Evolutionary conservation across 2,888 invertebrate species (phyloP).

Genomic region (Sarcophaga caerulescens): DNA sequence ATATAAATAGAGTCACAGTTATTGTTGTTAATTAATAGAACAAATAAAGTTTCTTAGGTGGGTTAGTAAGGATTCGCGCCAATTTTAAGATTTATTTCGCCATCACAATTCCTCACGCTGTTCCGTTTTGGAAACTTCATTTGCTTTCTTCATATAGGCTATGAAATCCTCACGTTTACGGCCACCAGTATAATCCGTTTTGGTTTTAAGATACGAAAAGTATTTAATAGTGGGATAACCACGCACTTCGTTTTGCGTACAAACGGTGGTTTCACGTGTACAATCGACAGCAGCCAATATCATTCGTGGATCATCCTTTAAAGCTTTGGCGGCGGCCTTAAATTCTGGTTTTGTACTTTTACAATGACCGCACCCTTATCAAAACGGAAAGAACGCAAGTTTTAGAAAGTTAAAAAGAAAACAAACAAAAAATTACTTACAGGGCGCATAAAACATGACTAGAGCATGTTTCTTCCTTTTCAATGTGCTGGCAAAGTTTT

Average conservation of each 20-base stretch:
- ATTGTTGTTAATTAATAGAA: conserved; percentile 27
- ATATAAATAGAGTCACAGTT: conserved; percentile 41
- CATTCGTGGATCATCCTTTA: conserved; percentile 89
- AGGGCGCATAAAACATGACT: conserved; percentile 96
- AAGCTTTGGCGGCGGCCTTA: conserved; percentile 87
- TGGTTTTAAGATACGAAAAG: conserved; percentile 89
- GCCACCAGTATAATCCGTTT: conserved; percentile 87
- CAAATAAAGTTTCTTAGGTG: conserved; percentile 45
- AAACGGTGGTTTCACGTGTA: conserved; percentile 84
- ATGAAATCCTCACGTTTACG: conserved; percentile 84
- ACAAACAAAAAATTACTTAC: conserved; percentile 83
- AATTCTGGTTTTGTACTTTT: conserved; percentile 93
- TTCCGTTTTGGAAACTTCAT: conserved; percentile 45
- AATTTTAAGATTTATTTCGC: background rate
- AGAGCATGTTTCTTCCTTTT: conserved; percentile 93
- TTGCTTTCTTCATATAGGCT: conserved; percentile 73
- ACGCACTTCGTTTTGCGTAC: conserved; percentile 86
- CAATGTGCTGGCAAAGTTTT: conserved; percentile 87
- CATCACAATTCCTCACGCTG: conserved; percentile 67
- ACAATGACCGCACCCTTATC: conserved; percentile 94
- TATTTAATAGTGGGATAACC: conserved; percentile 95
- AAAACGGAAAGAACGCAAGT: conserved; percentile 50
- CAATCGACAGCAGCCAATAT: conserved; percentile 93
- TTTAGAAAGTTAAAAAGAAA: background rate
- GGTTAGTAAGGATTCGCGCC: background rate